Base-by-base conservation (phyloP, 2,888 invertebrate genomes). In the Hirtodrosophila histrioides region DNA sequence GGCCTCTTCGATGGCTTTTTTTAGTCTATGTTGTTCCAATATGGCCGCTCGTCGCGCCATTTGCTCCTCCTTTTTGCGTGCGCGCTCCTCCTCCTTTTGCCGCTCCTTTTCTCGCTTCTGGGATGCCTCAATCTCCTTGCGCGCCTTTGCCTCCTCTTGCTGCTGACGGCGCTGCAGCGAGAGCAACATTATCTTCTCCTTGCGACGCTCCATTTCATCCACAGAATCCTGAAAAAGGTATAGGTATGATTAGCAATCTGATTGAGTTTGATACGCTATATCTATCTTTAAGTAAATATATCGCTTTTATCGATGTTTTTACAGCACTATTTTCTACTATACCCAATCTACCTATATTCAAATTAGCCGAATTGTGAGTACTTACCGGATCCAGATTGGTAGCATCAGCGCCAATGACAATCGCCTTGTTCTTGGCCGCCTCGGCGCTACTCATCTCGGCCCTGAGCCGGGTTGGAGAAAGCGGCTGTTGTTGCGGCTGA, bases 1-100 rank as follows among this genome's bases (percentile, higher is more conserved):
- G 24, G 97, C 97, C 92, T 97, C 97, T 91, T 98, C 97, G 69
- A 97, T 95, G 56, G 97, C 96, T 92, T 98, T 98, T 91, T 98
- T 97, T 80, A 97, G 93, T 92, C 97, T 96, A 92, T 98, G 97
- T 91, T 97, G 97, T 89, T 97, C 97, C 82, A 98, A 94, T 89
- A 99, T 99, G 75, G 94, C 94, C 75, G 97, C 96, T 56, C 98
- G 92, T 64, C 98, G 93, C n/a, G 95, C 94, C 86, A 95, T 95
- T 91, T 98, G 98, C 88, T 98, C 98, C 86, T 96, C 95, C 81
- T 91, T 92, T 91, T 95, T 94, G 89, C 96, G 93, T 85, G 94
- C 92, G 92, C 96, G 94, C 90, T 95, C 94, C 90, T 97, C 95
- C 86, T 94, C 94, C 85, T 95, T 95, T 69, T 94, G 93, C 70